Evolutionary conservation across 2,888 invertebrate genomes (phyloP), one percentile per base, ranked within the genome.

Genomic region (Cheilosia impressa): DNA sequence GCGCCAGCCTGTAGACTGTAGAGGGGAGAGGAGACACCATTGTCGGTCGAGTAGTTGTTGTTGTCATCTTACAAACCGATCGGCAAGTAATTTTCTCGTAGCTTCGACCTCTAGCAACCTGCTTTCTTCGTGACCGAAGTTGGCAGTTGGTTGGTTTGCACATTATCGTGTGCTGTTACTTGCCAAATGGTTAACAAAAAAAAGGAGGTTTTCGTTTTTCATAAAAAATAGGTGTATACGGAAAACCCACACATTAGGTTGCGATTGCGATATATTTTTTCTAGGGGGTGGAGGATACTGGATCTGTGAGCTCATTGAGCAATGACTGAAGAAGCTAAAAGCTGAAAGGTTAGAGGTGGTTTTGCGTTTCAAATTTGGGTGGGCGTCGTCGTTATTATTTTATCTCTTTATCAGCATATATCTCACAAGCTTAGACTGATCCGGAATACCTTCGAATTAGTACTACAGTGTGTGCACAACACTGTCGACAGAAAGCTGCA

Each of bases 91-190:
- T 60, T 68, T 68, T 76, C 58, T 76, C 9, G 76, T 60, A 66
- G 52, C 19, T 68, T 43, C 66, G 58, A 68, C 68, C 68, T 68
- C 68, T 41, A 34, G 41, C 66, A 68, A 76, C 76, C 66, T 76
- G 76, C 76, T 76, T 76, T 76, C 60, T 68, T 76, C 66, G 76
- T 66, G 76, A 68, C 60, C 43, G 17, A 34, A 52, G 76, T 31
- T 66, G 66, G 76, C 47, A 60, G 76, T 45, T 58, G 58, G 66
- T 52, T 1, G 24, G n/a, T 34, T 22, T 19, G 62, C 27, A 57
- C 41, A 19, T 17, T 15, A 66, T 57, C 65, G 65, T 66, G 65
- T 27, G 19, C 4, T 47, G 53, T 34, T 73, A 10, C 45, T 41
- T 41, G n/a, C 65, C 65, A 50, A 75, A 41, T 50, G 47, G 22